Base-by-base conservation (phyloP, 92 coral and sea anemone species). In the Phenganax stokvisi region DNA sequence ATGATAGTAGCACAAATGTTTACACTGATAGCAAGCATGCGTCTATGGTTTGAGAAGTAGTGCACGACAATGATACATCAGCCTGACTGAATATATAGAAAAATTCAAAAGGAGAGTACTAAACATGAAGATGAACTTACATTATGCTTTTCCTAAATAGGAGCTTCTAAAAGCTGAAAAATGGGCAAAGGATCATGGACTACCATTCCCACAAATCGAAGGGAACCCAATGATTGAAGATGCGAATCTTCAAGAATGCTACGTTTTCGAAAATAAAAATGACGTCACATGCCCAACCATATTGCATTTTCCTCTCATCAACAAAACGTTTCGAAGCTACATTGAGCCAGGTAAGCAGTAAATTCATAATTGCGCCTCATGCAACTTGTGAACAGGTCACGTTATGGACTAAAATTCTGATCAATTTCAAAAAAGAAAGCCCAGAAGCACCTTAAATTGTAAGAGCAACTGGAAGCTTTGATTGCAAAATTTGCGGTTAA, bases 121-220 rank as follows among this genome's bases (percentile, higher is more conserved):
- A 31, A 25, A 80, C 51, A 10, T 71, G 7, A 61, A 27, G 3
- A 37, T 37, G 17, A 12, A 59, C 10, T 59, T 17, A 2, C 12
- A 29, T 12, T 13, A 37, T 37, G 47, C 16, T 66, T 56, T 31
- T 28, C 68, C 29, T 10, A 20, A 60, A 31, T 79, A 91, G 97
- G 92, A 92, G 70, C 88, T 92, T 59, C 74, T 82, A 17, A 75
- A 84, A 58, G 91, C 97, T n/a, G 97, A 92, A 77, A 57, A 88
- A 56, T 92, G 97, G 97, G 97, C 97, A 25, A 87, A 77, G 66
- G 76, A 65, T 31, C 84, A 91, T 85, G 83, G 80, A 62, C 59
- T 86, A 30, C 92, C 91, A 25, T 92, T 92, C 74, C 97, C 97
- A 10, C 93, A 91, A 6, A 90, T 92, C 77, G 90, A 89, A 29